Base-by-base conservation (phyloP, 2,888 invertebrate genomes). In the Drosophila parthenogenetica region DNA sequence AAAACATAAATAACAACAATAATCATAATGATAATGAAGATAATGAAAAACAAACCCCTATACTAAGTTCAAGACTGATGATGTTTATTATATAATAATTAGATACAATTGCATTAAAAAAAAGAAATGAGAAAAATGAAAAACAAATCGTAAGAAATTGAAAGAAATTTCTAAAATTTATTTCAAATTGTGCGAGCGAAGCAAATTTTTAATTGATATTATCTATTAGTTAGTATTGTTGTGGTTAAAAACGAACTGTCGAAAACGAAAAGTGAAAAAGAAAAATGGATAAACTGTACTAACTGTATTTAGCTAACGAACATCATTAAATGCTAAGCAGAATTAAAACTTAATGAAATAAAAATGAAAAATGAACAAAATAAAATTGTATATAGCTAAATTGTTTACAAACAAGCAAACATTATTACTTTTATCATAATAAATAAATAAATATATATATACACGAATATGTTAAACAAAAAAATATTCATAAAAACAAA, bases 1-100 rank as follows among this genome's bases (percentile, higher is more conserved):
- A 51, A 19, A 35, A 4, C 37, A n/a, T 37, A 3, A 29, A 22
- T 22, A 13, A 48, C 16, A 59, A 59, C 22, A 40, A 35, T 35
- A 35, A 68, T 35, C 13, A 7, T 25, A 25, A 35, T 35, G 35
- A 35, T 35, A 35, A 35, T 35, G 35, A 35, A 35, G 35, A 3
- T 61, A 11, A 50, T 54, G 49, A 64, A 8, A 35, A 42, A 35
- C 58, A 17, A 73, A 76, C 81, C 71, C 48, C 63, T 79, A 79
- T 71, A 79, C 77, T 90, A 90, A 89, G 90, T 90, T 90, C 85
- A 90, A 90, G 90, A 90, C 91, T 90, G 90, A 91, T 88, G 90
- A 84, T 83, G 90, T 89, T 90, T 88, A 84, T 88, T 81, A 78
- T 46, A 57, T 57, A 46, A 83, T 87, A 88, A 83, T 89, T 84